Base-by-base conservation (phyloP, 1,140 invertebrate species). In the Apis laboriosa region DNA sequence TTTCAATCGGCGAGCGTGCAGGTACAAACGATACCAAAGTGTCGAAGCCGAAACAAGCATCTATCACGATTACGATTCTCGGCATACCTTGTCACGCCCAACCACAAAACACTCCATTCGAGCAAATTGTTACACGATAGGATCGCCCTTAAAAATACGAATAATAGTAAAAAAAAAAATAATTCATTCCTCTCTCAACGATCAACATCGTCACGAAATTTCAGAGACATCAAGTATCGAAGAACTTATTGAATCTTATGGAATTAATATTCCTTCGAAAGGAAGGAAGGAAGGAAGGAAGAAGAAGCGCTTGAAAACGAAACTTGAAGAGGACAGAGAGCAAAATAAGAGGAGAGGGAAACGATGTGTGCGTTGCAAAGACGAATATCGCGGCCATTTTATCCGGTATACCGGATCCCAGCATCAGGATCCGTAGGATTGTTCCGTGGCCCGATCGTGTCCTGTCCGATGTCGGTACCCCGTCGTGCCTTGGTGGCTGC, bases 391-490 rank as follows among this genome's bases (percentile, higher is more conserved):
- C 56, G 15, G 24, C 67, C 81, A 34, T 70, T 83, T 83, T 83
- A 78, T 77, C 51, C 64, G 63, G 63, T 71, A 63, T 77, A 82
- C 80, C 74, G 80, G 74, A 82, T 82, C 74, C 34, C 79, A 74
- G 43, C 43, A 76, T 56, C 82, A 43, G 82, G 77, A 79, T 68
- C 68, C 82, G 13, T 63, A 74, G 77, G 77, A 83, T 83, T 78
- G 81, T 83, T 83, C 81, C 67, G 28, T 55, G 81, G 81, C 34
- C 53, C 82, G 82, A 84, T 83, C 81, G 81, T 80, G 80, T 85
- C 84, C 72, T 72, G 80, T 80, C 81, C 75, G 49, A 60, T 53
- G 75, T 64, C 28, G 81, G 75, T 83, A 78, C 53, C 81, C 81
- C 81, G 81, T 72, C 75, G 81, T 77, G 81, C 74, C 80, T 78